Evolutionary conservation across 2,113 vertebrate genomes (phyloP).

Genomic region (Deroptyus accipitrinus): DNA sequence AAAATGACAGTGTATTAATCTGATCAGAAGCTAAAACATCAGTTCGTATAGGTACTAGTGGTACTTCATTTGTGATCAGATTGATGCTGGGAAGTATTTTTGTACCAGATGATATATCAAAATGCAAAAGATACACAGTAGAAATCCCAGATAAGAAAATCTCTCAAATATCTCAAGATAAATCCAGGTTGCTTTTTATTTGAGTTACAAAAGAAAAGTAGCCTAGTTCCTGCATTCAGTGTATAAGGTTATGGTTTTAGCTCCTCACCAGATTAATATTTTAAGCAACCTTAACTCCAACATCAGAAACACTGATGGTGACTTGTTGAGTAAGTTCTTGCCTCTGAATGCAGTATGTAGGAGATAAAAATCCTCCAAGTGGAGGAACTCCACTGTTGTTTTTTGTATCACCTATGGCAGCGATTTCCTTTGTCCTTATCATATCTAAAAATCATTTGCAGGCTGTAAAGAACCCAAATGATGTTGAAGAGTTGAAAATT

Average conservation of each 20-base stretch:
- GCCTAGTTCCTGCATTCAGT: neutral
- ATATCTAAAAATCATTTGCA: neutral
- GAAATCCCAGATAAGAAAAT: slow-evolving; percentile 27
- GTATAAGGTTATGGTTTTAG: neutral
- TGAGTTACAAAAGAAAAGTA: neutral
- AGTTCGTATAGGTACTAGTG: neutral
- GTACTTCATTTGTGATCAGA: neutral
- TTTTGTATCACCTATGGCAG: neutral
- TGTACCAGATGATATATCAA: neutral
- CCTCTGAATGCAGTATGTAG: neutral
- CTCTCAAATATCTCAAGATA: neutral
- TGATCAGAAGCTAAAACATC: neutral
- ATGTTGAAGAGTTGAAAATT: slow-evolving; percentile 19
- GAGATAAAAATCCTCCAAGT: neutral
- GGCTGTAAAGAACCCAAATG: neutral
- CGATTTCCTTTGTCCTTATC: neutral
- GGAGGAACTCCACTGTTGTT: neutral
- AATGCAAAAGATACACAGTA: fast-evolving
- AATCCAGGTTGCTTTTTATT: neutral
- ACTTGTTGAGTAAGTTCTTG: neutral
- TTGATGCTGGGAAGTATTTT: neutral
- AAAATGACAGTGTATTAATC: neutral
- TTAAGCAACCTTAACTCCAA: neutral
- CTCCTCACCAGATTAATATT: neutral
- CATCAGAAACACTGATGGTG: neutral